Conservation (phyloP, 2,888 invertebrate genomes). For the Andrena dorsata region DNA sequence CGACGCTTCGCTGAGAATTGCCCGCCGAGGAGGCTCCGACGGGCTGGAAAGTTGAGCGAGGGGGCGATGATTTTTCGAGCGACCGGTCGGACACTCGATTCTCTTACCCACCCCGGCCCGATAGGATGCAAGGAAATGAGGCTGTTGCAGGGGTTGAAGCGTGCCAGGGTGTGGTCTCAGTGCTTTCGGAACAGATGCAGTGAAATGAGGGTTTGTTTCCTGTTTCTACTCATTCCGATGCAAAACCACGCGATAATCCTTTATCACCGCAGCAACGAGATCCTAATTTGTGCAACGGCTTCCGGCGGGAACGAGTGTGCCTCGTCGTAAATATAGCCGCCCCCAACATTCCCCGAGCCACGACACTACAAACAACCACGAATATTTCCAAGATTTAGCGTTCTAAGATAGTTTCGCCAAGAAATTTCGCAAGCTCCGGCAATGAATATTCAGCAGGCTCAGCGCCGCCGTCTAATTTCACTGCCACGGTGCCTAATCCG, state of each 20-base stretch:
- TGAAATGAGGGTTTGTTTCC: no score
- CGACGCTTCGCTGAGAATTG: constrained; percentile 38
- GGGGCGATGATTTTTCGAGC: constrained; percentile 25
- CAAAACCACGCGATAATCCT: no score
- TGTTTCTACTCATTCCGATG: no score
- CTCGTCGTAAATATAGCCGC: neutral
- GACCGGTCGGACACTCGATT: neutral
- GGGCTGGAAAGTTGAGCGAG: constrained; percentile 40
- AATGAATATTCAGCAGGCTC: constrained; percentile 36
- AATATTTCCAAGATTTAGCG: neutral
- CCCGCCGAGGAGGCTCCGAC: constrained; percentile 10
- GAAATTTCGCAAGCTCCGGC: constrained; percentile 20
- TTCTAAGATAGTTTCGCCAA: constrained; percentile 9
- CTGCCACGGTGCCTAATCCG: constrained; percentile 7
- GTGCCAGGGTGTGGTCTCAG: no score
- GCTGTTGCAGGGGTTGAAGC: neutral
- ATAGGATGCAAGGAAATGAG: neutral
- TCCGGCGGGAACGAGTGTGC: no score
- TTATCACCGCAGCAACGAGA: no score
- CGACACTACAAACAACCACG: constrained; percentile 7
- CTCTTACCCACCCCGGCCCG: no score
- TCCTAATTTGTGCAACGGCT: no score
- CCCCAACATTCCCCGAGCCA: neutral
- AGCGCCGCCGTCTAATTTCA: constrained; percentile 13
- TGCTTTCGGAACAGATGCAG: no score